Conservation (phyloP, 2,113 vertebrate genomes). For the Raja brachyura region DNA sequence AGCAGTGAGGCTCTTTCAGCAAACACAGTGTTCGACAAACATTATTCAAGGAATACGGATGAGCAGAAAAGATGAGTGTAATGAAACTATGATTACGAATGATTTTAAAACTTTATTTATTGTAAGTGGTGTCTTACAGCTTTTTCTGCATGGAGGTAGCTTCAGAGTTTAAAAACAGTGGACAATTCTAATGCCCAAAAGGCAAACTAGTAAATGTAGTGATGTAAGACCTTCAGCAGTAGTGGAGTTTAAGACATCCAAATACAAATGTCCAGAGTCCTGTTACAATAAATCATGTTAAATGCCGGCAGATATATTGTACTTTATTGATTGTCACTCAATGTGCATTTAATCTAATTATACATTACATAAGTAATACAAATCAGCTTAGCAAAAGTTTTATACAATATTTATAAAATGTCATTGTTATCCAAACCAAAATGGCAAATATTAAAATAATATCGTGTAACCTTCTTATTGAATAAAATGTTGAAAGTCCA, state of each 20-base stretch:
- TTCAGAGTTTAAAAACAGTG: constrained; percentile 45
- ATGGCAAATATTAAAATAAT: constrained; percentile 3
- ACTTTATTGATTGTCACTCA: constrained; percentile 36
- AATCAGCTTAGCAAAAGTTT: constrained; percentile 15
- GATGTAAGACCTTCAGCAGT: neutral
- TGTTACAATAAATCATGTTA: constrained; percentile 25
- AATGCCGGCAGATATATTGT: constrained; percentile 2
- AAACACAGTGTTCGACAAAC: neutral
- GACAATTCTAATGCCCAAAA: constrained; percentile 45
- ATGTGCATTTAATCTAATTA: constrained; percentile 26
- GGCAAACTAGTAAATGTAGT: constrained; percentile 33
- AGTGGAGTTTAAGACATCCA: constrained; percentile 19
- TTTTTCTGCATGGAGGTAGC: constrained; percentile 63
- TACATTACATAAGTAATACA: constrained; percentile 8
- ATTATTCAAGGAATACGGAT: neutral
- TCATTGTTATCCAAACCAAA: neutral
- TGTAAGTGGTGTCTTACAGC: constrained; percentile 53
- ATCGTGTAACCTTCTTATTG: neutral
- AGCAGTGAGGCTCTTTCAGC: neutral
- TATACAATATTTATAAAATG: constrained; percentile 24
- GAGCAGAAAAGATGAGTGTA: neutral
- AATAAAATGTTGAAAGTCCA: neutral
- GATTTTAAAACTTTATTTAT: constrained; percentile 63
- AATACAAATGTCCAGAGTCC: neutral
- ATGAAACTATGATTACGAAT: constrained; percentile 33